A percentile compares a stretch with the other conserved stretches of the same genome.
Evolutionary conservation across 2,797 vertebrate species (phyloP).

Genomic region (Phrynocephalus guinanensis): DNA sequence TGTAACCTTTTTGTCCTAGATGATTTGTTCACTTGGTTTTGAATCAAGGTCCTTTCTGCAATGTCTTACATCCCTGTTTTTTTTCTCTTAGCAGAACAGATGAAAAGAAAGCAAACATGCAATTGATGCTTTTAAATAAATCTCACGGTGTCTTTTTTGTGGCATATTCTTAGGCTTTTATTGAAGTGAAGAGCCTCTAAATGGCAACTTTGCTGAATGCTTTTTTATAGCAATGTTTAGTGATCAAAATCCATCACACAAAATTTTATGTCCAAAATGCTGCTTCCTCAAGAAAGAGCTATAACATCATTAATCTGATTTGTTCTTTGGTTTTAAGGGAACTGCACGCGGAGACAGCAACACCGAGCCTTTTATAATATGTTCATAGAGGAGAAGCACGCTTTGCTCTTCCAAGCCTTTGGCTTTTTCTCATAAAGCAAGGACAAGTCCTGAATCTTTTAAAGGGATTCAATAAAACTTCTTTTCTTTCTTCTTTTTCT

Average conservation of each 20-base stretch:
- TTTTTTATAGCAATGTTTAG: conserved; percentile 52
- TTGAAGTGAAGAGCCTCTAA: conserved; percentile 40
- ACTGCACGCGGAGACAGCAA: conserved; percentile 20
- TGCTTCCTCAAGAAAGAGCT: conserved; percentile 54
- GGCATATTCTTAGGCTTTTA: conserved; percentile 27
- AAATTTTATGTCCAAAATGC: conserved; percentile 54
- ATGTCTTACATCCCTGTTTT: neutral
- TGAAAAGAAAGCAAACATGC: conserved; percentile 24
- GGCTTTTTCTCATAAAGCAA: neutral
- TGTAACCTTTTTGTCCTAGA: neutral
- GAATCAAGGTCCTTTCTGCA: neutral
- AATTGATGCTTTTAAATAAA: conserved; percentile 24
- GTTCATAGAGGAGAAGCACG: neutral
- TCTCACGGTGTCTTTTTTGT: conserved; percentile 13
- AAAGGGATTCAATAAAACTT: neutral
- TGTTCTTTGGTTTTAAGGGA: conserved; percentile 63
- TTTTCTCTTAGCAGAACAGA: neutral
- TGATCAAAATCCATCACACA: conserved; percentile 57
- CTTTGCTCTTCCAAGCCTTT: neutral
- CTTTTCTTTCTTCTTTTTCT: neutral
- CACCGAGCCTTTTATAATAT: neutral
- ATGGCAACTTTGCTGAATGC: conserved; percentile 25
- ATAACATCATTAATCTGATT: conserved; percentile 59
- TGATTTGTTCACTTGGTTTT: neutral
- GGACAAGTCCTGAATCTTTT: conserved; percentile 2